Evolutionary conservation across 2,888 invertebrate species (phyloP).

Genomic region (Cacoxenus indagator): DNA sequence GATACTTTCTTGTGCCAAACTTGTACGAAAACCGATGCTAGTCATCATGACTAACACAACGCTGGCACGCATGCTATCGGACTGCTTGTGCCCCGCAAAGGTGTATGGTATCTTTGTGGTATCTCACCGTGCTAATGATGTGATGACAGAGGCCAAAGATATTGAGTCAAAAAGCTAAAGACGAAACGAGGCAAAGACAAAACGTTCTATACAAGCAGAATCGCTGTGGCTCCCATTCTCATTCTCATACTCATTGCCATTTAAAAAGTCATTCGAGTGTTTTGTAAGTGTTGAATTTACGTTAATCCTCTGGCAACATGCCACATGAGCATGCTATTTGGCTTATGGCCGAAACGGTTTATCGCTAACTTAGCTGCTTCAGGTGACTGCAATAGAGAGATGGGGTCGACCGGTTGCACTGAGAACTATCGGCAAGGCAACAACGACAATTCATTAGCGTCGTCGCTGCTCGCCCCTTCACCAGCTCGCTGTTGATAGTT

Average conservation of each 20-base stretch:
- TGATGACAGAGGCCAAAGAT: conserved; percentile 49
- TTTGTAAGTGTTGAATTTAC: conserved; percentile 46
- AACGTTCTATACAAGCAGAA: background rate
- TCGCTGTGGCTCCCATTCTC: conserved; percentile 3
- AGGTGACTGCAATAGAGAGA: conserved; percentile 35
- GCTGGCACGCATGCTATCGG: conserved; percentile 1
- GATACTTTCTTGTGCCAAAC: background rate
- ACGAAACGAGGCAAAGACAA: background rate
- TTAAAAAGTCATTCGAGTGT: conserved; percentile 27
- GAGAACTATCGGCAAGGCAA: conserved; percentile 13
- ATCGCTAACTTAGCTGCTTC: conserved; percentile 22
- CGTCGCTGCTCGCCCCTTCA: background rate
- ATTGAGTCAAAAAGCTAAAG: conserved; percentile 45
- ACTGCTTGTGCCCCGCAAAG: background rate
- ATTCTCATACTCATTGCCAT: background rate
- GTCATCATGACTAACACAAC: conserved; percentile 2
- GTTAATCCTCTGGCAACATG: conserved; percentile 60
- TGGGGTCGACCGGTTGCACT: background rate
- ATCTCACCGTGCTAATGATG: conserved; percentile 39
- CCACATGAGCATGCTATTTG: conserved; percentile 33
- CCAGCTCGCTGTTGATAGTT: background rate
- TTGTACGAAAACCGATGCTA: background rate
- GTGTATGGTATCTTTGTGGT: background rate
- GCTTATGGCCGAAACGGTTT: conserved; percentile 18
- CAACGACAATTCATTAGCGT: conserved; percentile 24